Conservation (phyloP, 2,797 vertebrate genomes). For the Parauchenoglanis ngamensis region DNA sequence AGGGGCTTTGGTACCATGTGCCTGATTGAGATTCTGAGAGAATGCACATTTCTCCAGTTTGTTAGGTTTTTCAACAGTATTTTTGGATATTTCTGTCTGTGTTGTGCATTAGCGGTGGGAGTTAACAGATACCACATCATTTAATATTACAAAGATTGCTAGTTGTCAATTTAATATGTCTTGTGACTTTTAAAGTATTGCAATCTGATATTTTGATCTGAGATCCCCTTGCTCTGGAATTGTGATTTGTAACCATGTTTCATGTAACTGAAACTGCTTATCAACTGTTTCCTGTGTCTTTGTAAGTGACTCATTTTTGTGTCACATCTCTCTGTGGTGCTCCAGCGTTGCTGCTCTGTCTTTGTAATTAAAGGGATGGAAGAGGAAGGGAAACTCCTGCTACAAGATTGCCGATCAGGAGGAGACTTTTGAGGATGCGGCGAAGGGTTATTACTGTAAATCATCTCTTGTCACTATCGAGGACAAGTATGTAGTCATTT, state of each 20-base stretch:
- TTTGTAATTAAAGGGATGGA: constrained; percentile 82
- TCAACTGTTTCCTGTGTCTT: background rate
- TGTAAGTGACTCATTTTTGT: background rate
- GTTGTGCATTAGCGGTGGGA: background rate
- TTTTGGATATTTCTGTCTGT: too few relatives aligned
- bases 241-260: background rate
- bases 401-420: constrained; percentile 83
- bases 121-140: background rate
- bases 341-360: background rate
- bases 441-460: constrained; percentile 87
- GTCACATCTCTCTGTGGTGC: background rate
- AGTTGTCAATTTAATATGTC: background rate
- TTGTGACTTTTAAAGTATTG: background rate
- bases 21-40: background rate
- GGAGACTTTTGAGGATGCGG: constrained; percentile 82
- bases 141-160: background rate
- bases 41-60: background rate
- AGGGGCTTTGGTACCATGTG: background rate
- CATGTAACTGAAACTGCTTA: background rate
- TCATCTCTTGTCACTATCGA: constrained; percentile 83
- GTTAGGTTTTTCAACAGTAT: background rate
- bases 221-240: background rate
- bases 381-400: constrained; percentile 85
- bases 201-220: background rate
- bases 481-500: constrained; percentile 77